Base-by-base conservation (phyloP, 2,113 vertebrate species). In the Heliornis fulica region DNA sequence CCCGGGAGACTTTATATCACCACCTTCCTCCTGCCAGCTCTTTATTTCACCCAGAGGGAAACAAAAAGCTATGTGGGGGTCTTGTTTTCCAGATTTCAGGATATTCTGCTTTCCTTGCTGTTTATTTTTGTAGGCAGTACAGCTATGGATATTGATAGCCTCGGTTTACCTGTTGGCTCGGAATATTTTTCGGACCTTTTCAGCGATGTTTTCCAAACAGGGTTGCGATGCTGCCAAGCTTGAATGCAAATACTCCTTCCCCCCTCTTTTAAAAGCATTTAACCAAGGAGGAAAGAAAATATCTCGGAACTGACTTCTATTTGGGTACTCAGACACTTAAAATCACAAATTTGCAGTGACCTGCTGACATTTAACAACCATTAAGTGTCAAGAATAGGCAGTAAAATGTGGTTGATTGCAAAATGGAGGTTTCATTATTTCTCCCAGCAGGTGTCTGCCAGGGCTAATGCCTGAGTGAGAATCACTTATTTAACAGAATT, bases 401-500 rank as follows among this genome's bases (percentile, higher is more conserved):
- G 86, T 91, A 91, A 95, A 95, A 72, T 74, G 79, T 72, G 76
- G 79, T 91, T 94, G 87, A 93, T 94, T 93, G 82, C 90, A 95
- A 89, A 95, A 92, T 83, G 85, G 94, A 92, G 95, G 86, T 82
- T 93, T 96, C 74, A 51, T 97, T 93, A 83, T 87, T 96, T 78
- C 78, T 96, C 94, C 66, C 89, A 87, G 94, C 86, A 97, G 93
- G 87, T 95, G 89, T 68, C 94, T 96, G 82, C 75, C 87, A 83
- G 86, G 88, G 68, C 87, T 85, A 64, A 77, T 89, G 94, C 71
- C 94, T 90, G 82, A 83, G 78, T 86, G 81, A 77, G 89, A 90
- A 81, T 96, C 89, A 82, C 74, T 93, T 93, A 78, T 93, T 97
- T 92, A 94, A 92, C 87, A 78, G 84, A 96, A 84, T 70, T 93